Base-by-base conservation (phyloP, 2,888 invertebrate genomes). In the Diaphora mendica region DNA sequence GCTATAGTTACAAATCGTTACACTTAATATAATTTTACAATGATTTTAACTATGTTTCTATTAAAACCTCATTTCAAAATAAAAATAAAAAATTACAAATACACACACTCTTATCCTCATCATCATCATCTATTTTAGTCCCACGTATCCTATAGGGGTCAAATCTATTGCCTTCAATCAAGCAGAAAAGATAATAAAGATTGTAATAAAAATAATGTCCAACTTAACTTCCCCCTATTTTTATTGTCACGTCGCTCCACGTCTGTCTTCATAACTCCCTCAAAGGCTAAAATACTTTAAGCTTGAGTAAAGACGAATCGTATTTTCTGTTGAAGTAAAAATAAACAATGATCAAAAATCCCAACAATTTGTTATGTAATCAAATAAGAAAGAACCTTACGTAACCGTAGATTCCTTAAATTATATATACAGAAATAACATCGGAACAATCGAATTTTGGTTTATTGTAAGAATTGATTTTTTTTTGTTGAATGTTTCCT, bases 371-470 rank as follows among this genome's bases (percentile, higher is more conserved):
- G 23, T 76, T 74, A 68, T 79, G 62, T 82, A 79, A 82, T 82
- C 77, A 76, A 79, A 77, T 80, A 79, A 82, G 73, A 77, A 79
- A 82, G 73, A 77, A 70, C 44, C 2, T 75, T 72, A 72, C 55
- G 35, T 66, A 74, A 78, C 42, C 71, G 65, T 71, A 48, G 35
- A 51, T 68, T 69, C 70, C 15, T 73, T 65, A 82, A 73, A 64
- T 71, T 74, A 69, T 44, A 64, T 67, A 59, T 72, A 11, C 2
- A 55, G n/a, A 75, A 76, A 73, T 72, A 75, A 72, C 67, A 70
- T 23, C 35, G 42, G 72, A 71, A 72, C 72, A 72, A 76, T 82
- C 17, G 72, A 73, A 66, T 80, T 82, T 69, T 67, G 64, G 68
- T 30, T 75, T 65, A 82, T 74, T 70, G 65, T 65, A 39, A 17